Evolutionary conservation across 1,140 invertebrate genomes (phyloP).

Genomic region (Thaumetopoea pityocampa): DNA sequence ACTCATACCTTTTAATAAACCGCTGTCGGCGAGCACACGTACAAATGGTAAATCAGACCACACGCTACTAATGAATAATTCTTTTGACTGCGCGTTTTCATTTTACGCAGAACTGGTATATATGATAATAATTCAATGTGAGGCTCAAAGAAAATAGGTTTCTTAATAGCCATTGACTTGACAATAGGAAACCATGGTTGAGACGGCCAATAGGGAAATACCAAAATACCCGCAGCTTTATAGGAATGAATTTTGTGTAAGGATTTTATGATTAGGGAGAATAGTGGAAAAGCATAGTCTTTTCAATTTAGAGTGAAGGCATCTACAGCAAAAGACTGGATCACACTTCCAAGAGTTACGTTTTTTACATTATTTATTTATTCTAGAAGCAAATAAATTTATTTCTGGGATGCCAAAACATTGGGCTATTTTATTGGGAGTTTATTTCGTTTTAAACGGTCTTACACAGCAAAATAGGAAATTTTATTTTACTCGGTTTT

Average conservation of each 20-base stretch:
- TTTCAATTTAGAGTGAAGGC: conserved; percentile 21
- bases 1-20: no score
- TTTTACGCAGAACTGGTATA: no score
- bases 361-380: conserved; percentile 19
- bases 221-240: conserved; percentile 14
- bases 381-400: conserved; percentile 14
- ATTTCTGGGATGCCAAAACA: conserved; percentile 5
- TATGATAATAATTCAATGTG: no score
- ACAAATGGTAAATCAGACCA: no score
- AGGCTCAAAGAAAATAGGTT: no score
- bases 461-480: no score
- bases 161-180: no score
- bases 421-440: background rate
- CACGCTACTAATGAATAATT: no score
- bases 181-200: conserved; percentile 22
- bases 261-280: conserved; percentile 20
- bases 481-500: no score
- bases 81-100: no score
- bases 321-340: conserved; percentile 12
- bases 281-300: conserved; percentile 27
- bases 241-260: conserved; percentile 16
- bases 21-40: no score
- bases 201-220: conserved; percentile 22
- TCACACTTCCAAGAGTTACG: conserved; percentile 21
- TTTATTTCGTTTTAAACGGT: no score